Conservation (phyloP, 2,888 invertebrate species). For the Metalampra italica region DNA sequence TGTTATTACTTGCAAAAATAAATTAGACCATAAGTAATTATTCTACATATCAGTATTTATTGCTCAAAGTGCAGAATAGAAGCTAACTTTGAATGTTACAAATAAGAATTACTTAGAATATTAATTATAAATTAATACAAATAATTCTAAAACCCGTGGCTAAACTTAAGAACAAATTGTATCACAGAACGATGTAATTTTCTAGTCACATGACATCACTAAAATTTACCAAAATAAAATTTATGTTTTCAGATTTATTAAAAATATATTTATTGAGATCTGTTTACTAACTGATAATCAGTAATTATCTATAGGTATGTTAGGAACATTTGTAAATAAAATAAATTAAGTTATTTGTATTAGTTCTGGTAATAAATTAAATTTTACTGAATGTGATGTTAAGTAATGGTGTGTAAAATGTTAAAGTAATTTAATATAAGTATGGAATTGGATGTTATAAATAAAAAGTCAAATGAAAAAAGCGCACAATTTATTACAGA, state of each 20-base stretch:
- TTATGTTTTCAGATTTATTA: not conserved
- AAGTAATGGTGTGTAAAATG: no score
- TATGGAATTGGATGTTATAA: not conserved
- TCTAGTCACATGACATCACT: slow-evolving; percentile 47
- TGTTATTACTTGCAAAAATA: no score
- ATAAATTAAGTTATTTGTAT: not conserved
- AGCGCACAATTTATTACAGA: slow-evolving; percentile 57
- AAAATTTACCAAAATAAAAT: not conserved
- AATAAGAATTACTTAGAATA: not conserved
- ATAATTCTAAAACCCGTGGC: not conserved
- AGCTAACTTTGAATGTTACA: not conserved
- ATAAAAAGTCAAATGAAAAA: slow-evolving; percentile 36
- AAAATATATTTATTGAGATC: not conserved
- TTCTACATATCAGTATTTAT: slow-evolving; percentile 23
- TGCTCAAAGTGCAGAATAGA: slow-evolving; percentile 22
- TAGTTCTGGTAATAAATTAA: not conserved
- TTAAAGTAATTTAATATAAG: not conserved
- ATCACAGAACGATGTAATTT: slow-evolving; percentile 14
- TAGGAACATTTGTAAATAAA: not conserved
- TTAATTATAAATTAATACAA: not conserved
- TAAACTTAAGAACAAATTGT: not conserved
- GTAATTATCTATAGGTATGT: not conserved
- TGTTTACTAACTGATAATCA: not conserved
- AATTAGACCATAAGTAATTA: no score
- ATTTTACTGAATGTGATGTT: not conserved